Base-by-base conservation (phyloP, 1,140 invertebrate genomes). In the Trinorchestia longiramus region DNA sequence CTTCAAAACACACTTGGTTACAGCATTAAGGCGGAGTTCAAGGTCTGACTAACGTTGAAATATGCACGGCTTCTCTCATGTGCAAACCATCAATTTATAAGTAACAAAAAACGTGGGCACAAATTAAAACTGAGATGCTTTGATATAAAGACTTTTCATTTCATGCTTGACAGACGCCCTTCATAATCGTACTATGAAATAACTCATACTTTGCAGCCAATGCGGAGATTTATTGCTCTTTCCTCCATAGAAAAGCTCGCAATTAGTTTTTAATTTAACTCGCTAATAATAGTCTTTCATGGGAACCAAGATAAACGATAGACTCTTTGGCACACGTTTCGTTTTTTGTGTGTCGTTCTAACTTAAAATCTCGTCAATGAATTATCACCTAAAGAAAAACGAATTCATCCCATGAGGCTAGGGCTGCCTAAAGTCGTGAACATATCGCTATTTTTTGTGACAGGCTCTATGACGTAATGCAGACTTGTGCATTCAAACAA, bases 221-320 rank as follows among this genome's bases (percentile, higher is more conserved):
- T 41, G 11, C 88, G 3, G 8, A 90, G 88, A 90, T 90, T 90
- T 90, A 90, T 90, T 42, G 43, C 62, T 77, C 62, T 41, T 8
- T 90, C 41, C 43, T 41, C 88, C 43, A 90, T 90, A 90, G 88
- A 42, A 90, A 90, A 43, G 41, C 88, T 19, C 43, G 88, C 88
- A 90, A 90, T 90, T 90, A 90, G n/a, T 90, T 90, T 90, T 42
- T 90, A 43, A 90, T 90, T 41, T 90, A 90, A 90, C 88, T 42
- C 88, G 88, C 43, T 90, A 90, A 90, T 90, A 90, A 90, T 90
- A 42, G 43, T 90, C 88, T 90, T 90, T 90, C 88, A 90, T 43
- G 88, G 43, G 42, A 90, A 90, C 88, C 43, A 90, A 90, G 88
- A 90, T 43, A 43, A 90, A 90, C 88, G 88, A 90, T 41, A 90